Percentiles rank a stretch among this genome's conserved stretches.
Conservation (phyloP, 2,888 invertebrate species). For the Bibio marci region DNA sequence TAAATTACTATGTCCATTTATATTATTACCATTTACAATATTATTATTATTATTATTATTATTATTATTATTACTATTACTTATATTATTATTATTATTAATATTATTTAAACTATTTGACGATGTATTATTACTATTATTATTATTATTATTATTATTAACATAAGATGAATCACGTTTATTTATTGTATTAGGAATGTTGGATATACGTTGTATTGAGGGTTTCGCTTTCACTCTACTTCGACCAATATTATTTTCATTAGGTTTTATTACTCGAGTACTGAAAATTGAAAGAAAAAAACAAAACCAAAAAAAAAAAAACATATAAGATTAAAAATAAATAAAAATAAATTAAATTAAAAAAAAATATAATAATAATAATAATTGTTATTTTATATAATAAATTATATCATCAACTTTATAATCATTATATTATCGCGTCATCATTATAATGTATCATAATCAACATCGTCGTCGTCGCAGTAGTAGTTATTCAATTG, state of each 20-base stretch:
- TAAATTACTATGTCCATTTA: constrained; percentile 1
- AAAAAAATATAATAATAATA: neutral
- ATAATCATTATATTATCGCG: too few species aligned
- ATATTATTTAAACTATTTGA: constrained; percentile 5
- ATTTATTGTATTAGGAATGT: constrained; percentile 19
- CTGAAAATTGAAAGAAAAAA: too few species aligned
- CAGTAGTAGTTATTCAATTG: too few species aligned
- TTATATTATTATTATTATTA: constrained; percentile 2
- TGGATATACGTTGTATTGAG: constrained; percentile 16
- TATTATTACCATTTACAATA: neutral
- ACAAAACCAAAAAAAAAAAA: too few species aligned
- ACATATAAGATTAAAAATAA: too few species aligned
- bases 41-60: constrained; percentile 5
- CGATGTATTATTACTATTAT: constrained; percentile 3
- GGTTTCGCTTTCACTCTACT: constrained; percentile 70
- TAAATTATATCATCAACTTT: too few species aligned
- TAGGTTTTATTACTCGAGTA: constrained; percentile 85
- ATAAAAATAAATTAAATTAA: constrained; percentile 9
- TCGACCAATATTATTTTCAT: constrained; percentile 75
- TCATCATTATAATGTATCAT: too few species aligned
- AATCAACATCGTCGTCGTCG: too few species aligned
- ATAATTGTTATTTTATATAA: too few species aligned
- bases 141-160: constrained; percentile 5
- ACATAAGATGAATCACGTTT: constrained; percentile 11
- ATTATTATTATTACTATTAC: constrained; percentile 1